phyloP scores from a whole-genome alignment of 2,888 invertebrate species.

The Coelogynopora nodosa region DNA sequence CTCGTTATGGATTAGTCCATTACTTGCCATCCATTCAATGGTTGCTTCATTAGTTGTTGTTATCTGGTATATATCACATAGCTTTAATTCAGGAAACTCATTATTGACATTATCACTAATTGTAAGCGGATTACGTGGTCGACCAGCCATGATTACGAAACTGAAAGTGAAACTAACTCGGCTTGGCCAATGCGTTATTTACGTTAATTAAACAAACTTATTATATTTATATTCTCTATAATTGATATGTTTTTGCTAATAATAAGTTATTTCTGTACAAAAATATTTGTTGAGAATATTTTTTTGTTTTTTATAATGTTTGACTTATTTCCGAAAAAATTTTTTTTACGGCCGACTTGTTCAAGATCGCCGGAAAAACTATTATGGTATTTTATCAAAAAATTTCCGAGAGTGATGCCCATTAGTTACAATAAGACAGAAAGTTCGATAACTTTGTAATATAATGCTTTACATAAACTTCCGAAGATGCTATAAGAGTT shows the following conservation, averaged over 20 bases:
- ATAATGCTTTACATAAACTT: too few species aligned
- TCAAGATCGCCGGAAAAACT: not conserved
- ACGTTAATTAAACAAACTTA: not conserved
- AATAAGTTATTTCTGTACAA: not conserved
- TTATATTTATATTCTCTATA: not conserved
- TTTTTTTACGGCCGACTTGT: not conserved
- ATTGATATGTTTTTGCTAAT: not conserved
- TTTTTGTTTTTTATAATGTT: not conserved
- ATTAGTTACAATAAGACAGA: too few species aligned
- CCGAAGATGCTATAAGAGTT: too few species aligned
- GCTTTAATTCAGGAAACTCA: not conserved
- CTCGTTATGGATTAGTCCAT: not conserved
- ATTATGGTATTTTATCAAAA: too few species aligned
- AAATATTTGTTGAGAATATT: not conserved
- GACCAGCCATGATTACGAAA: not conserved
- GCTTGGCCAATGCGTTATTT: not conserved
- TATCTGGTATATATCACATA: not conserved
- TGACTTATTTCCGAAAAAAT: not conserved
- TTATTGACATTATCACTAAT: not conserved
- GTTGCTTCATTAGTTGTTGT: not conserved
- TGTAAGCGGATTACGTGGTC: not conserved
- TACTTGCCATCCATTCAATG: not conserved
- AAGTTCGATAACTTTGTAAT: too few species aligned
- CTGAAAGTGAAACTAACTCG: not conserved
- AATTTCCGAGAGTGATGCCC: too few species aligned